phyloP scores from a whole-genome alignment of 1,140 invertebrate species.

The Pachypsylla venusta region DNA sequence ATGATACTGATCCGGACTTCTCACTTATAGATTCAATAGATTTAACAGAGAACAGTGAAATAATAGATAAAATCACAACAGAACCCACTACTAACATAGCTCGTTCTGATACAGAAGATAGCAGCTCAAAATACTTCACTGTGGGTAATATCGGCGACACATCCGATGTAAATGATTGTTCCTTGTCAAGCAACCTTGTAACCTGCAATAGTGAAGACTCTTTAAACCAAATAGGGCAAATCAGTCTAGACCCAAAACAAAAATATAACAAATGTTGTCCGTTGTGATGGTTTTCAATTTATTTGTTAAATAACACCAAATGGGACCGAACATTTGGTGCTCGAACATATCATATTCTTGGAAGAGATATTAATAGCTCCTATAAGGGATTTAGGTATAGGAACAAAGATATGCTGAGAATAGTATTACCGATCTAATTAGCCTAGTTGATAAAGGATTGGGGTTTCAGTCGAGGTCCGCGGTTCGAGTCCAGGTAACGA shows the following conservation, averaged over 20 bases:
- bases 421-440: no score
- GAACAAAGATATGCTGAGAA: no score
- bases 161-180: not conserved
- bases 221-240: not conserved
- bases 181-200: not conserved
- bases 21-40: not conserved
- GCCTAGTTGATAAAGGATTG: no score
- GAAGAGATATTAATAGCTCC: no score
- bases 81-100: not conserved
- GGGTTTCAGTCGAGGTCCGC: no score
- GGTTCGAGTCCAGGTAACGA: no score
- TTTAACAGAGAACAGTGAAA: constrained; percentile 1
- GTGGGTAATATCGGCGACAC: no score
- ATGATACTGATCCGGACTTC: not conserved
- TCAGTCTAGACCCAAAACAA: not conserved
- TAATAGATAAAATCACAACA: no score
- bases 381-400: no score
- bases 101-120: not conserved
- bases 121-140: constrained; percentile 1
- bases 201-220: not conserved
- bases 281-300: not conserved
- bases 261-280: not conserved
- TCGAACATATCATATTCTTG: no score
- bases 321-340: no score
- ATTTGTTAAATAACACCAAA: no score